Evolutionary conservation across 35 echinoderm and acorn worm genomes (phyloP), one percentile per base, ranked within the genome.

Genomic region (Acanthaster planci): DNA sequence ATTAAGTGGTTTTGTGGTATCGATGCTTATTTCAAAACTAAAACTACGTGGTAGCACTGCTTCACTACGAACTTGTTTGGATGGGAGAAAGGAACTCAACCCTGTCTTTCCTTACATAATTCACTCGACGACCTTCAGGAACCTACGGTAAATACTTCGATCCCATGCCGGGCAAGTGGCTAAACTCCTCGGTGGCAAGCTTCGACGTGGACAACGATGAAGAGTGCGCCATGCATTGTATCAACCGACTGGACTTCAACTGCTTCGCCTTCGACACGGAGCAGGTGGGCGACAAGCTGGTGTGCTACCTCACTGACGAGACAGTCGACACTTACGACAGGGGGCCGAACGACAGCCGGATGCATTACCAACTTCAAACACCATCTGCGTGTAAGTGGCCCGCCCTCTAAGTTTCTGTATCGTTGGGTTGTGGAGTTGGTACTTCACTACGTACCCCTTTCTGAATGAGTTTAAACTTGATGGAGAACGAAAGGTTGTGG

Each of bases 311-410:
- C 5, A 10, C 56, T 30, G 79, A 53, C 7, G 81, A 57, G 3
- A 40, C 21, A 31, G 21, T 35, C 10, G 21, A 57, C 9, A 36
- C 38, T 4, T 21, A 18, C 7, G 29, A n/a, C 21, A 83, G 37
- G 14, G 38, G 30, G 19, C 7, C 81, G 19, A 60, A 30, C 29
- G 54, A 36, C 37, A 15, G 19, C 3, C 53, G 51, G 23, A 57
- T 64, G 35, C 81, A 83, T 83, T 83, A 58, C 54, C 37, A 83
- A 35, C 37, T 60, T 19, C 52, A 57, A 14, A 83, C 53, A 18
- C 56, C 56, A 5, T 22, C 81, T 9, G 81, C 23, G 30, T 52
- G 42, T 42, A 51, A 42, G 38, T n/a, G n/a, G n/a, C n/a, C n/a
- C n/a, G n/a, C n/a, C n/a, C n/a, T n/a, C n/a, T n/a, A n/a, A n/a